phyloP scores from a whole-genome alignment of 2,797 vertebrate genomes.

The Coccyzus lansbergi region DNA sequence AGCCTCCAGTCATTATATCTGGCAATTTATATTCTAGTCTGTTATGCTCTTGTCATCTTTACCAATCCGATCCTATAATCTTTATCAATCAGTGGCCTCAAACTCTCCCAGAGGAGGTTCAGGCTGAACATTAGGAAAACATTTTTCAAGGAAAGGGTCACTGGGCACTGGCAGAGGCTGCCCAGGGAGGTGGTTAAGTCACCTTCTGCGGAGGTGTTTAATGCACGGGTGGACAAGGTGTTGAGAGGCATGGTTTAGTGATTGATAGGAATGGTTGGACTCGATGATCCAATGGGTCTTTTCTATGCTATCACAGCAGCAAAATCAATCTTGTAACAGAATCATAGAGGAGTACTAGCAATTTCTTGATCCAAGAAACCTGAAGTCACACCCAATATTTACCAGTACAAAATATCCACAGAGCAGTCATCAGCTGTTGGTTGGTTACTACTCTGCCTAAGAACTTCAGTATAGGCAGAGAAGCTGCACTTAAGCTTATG shows the following conservation, averaged over 20 bases:
- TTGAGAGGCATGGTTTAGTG: too few species aligned
- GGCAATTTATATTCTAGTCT: neutral
- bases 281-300: too few species aligned
- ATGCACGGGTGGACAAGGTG: too few species aligned
- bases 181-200: too few species aligned
- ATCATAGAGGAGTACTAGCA: neutral
- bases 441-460: neutral
- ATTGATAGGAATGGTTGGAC: too few species aligned
- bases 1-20: neutral
- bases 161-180: too few species aligned
- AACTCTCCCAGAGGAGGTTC: too few species aligned
- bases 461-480: neutral
- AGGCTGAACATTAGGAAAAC: too few species aligned
- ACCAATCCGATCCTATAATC: neutral
- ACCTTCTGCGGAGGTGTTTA: too few species aligned
- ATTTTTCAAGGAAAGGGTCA: too few species aligned
- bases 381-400: neutral
- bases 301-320: neutral
- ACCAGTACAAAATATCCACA: neutral
- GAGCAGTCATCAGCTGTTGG: neutral
- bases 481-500: neutral
- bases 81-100: too few species aligned
- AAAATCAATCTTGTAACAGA: neutral
- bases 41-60: neutral
- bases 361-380: neutral